phyloP scores from a whole-genome alignment of 2,888 invertebrate genomes.

The Eupithecia exiguata region DNA sequence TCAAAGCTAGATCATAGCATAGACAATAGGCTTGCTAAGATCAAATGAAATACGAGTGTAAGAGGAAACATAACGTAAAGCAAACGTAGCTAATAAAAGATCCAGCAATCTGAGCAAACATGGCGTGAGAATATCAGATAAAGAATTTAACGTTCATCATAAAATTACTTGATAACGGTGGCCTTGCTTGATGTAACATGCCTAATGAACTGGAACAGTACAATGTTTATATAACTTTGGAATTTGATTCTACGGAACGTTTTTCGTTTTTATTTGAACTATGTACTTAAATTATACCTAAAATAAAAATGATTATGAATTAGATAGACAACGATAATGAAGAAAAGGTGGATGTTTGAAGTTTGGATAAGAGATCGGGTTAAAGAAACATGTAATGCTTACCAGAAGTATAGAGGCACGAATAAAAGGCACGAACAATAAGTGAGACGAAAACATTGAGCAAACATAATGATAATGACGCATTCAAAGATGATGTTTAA shows the following conservation, averaged over 20 bases:
- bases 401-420: background rate
- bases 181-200: slow-evolving; percentile 50
- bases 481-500: slow-evolving; percentile 29
- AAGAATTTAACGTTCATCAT: slow-evolving; percentile 53
- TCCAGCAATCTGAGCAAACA: slow-evolving; percentile 41
- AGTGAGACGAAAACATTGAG: background rate
- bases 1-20: background rate
- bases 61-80: slow-evolving; percentile 14
- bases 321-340: background rate
- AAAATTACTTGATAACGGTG: slow-evolving; percentile 49
- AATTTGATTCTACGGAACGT: slow-evolving; percentile 1
- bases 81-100: slow-evolving; percentile 13
- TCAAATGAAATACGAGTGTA: background rate
- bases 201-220: slow-evolving; percentile 45
- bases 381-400: background rate
- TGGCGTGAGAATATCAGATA: slow-evolving; percentile 65
- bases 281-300: background rate
- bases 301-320: background rate
- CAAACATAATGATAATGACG: slow-evolving; percentile 27
- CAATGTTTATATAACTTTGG: slow-evolving; percentile 44
- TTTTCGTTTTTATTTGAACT: background rate
- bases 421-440: background rate
- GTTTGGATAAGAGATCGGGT: background rate
- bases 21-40: background rate
- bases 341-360: background rate